Conservation (phyloP, 2,888 invertebrate genomes). For the Epinotia bilunana region DNA sequence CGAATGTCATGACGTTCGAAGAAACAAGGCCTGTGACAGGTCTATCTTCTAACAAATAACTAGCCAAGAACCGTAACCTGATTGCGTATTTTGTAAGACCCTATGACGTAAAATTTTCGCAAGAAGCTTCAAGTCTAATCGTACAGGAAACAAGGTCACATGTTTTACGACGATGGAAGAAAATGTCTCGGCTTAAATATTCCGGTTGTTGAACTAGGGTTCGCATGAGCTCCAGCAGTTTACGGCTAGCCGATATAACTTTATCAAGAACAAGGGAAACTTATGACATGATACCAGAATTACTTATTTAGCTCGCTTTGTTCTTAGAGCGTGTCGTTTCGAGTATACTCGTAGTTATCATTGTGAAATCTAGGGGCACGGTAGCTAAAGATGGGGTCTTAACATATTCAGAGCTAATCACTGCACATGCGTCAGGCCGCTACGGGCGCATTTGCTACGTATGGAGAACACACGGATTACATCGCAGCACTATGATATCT, state of each 20-base stretch:
- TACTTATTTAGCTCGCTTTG: conserved; percentile 26
- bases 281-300: conserved; percentile 41
- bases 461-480: no score
- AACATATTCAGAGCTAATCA: no score
- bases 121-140: conserved; percentile 45
- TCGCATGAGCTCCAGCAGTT: conserved; percentile 56
- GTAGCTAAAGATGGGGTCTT: no score
- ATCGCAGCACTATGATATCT: no score
- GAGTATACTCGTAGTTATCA: no score
- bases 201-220: conserved; percentile 61
- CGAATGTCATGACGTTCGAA: no score
- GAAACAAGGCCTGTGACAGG: no score
- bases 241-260: conserved; percentile 50
- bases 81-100: not conserved
- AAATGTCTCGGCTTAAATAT: conserved; percentile 59
- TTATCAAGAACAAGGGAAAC: conserved; percentile 48
- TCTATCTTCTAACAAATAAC: no score
- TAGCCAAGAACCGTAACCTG: no score
- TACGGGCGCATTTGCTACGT: no score
- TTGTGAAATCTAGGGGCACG: no score
- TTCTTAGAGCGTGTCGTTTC: conserved; percentile 16
- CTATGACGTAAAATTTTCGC: not conserved
- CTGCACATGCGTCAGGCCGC: no score
- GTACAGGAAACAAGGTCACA: conserved; percentile 68
- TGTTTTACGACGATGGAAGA: conserved; percentile 61